Base-by-base conservation (phyloP, 1,140 invertebrate genomes). In the Oncopodura yosiiana region DNA sequence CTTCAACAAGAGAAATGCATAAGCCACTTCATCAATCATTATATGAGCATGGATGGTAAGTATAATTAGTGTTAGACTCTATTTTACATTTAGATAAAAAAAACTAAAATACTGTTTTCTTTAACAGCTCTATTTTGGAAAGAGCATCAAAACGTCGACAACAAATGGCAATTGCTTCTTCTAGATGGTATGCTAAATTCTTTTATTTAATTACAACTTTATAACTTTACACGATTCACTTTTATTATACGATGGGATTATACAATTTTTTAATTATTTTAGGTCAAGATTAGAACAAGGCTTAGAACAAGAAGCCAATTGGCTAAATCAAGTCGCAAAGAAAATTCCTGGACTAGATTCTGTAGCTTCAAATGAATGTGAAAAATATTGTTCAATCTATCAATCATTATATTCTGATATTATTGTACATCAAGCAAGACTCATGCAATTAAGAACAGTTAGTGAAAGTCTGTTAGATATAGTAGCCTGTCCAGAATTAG, bases 381-480 rank as follows among this genome's bases (percentile, higher is more conserved):
- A 87, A 64, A 81, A 87, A 63, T 88, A 86, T 64, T 87, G 87
- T 30, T 84, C 84, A 21, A 69, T 87, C 0, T 87, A 87, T 69
- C 84, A 86, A 71, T 81, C 83, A 3, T 71, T 89, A 19, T 82
- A 79, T 54, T 72, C 80, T 14, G 85, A 89, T 64, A 79, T 87
- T 44, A 79, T 80, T 12, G 79, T 82, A 61, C 86, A 88, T 69
- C 81, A 86, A 59, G 80, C 82, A 0, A 80, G 83, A 66, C 74
- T 87, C 61, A 70, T 80, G 32, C 81, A 87, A 60, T 71, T 87
- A 0, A 68, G 84, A 19, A 77, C 76, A 18, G 77, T 83, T n/a
- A 80, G 83, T 26, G 78, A 80, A 60, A 79, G 80, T 57, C 68
- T 89, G n/a, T 78, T 83, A 68, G 78, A 81, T 32, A 66, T 87